Evolutionary conservation across 2,113 vertebrate genomes (phyloP).

Genomic region (Tyto alba): DNA sequence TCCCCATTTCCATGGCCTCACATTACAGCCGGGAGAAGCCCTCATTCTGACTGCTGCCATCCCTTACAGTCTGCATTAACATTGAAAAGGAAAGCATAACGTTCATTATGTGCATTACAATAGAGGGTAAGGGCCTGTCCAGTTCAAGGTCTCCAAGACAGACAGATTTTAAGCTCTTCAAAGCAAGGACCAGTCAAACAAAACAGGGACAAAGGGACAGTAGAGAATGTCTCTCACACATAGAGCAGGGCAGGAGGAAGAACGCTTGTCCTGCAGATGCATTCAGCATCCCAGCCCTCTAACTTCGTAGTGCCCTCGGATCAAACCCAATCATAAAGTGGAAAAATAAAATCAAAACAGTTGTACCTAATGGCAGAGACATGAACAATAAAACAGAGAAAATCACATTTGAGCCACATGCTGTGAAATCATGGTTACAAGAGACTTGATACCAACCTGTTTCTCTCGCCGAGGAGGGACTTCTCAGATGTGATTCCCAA

Average conservation of each 20-base stretch:
- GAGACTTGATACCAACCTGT: accelerated
- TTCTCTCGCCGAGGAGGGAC: background rate
- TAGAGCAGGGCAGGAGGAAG: background rate
- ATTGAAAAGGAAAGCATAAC: background rate
- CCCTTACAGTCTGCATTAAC: too few relatives aligned
- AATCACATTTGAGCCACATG: accelerated
- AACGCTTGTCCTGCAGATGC: background rate
- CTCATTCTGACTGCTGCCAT: background rate
- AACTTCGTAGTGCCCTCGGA: background rate
- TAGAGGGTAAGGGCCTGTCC: too few relatives aligned
- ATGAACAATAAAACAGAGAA: background rate
- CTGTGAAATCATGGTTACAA: background rate
- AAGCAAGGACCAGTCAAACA: background rate
- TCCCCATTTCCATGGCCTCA: background rate
- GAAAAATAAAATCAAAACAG: background rate
- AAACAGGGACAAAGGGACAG: background rate
- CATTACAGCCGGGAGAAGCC: background rate
- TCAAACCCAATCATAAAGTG: background rate
- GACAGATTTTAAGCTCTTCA: background rate
- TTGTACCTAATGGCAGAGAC: background rate
- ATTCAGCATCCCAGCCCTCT: background rate
- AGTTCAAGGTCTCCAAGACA: background rate
- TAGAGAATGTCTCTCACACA: accelerated
- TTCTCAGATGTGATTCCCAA: background rate
- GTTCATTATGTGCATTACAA: too few relatives aligned